Evolutionary conservation across 2,888 invertebrate species (phyloP), one percentile per base, ranked within the genome.

Genomic region (Ferrisia virgata): DNA sequence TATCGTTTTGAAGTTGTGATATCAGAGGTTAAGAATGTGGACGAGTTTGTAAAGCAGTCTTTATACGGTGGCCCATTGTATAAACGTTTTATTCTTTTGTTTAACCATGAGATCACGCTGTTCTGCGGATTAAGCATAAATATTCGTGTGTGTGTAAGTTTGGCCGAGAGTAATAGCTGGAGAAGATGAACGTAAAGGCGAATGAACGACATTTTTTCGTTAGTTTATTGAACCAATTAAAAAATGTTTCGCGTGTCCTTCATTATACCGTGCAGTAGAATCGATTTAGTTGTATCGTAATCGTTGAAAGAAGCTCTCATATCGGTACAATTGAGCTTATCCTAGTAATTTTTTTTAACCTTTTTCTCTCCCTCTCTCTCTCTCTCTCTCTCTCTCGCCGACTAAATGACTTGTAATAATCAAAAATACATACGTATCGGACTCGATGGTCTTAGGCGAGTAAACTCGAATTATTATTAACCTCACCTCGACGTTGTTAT

Each of bases 21-120:
- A 82, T 83, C 83, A 83, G 83, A 83, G 83, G 83, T 83, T 76
- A 83, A 83, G 83, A 83, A 83, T 83, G 83, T 83, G 83, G 76
- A 43, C 83, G 47, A 83, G 83, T 83, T 82, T 82, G 13, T 40
- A 31, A 82, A 82, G 82, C 8, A 72, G 43, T 82, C 64, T 47
- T 40, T 81, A 40, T 39, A 36, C 69, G 82, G 53, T 80, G 80
- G 80, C 80, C 53, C 33, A 80, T 80, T 53, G 53, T 80, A 31
- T 15, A 31, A 15, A 80, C 47, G 80, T 80, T 18, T 53, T 76
- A 76, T 79, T 80, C 53, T 53, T 79, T 80, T 80, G 80, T 80
- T 53, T 33, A 40, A 28, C 25, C 53, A 33, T n/a, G 53, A 53
- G 53, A 47, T 80, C 47, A 47, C 47, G 33, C 47, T 80, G 58